Evolutionary conservation across 1,140 invertebrate species (phyloP).

Genomic region (Andrena cerasifolii): DNA sequence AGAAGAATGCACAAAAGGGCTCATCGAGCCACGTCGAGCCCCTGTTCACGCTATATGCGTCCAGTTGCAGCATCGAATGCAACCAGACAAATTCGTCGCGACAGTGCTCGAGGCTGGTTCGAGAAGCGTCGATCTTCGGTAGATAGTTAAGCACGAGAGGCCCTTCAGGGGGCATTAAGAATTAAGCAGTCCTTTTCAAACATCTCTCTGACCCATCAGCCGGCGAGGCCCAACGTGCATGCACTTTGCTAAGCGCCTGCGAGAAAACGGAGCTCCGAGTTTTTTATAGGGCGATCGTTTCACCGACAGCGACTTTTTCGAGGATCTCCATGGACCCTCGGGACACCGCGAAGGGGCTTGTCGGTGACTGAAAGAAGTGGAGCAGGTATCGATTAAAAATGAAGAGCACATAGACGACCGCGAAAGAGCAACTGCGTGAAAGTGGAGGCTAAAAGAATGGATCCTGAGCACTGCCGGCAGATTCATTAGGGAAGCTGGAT

Average conservation of each 20-base stretch:
- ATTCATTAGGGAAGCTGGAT: no score
- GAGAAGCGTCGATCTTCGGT: slow-evolving; percentile 19
- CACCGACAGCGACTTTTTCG: background rate
- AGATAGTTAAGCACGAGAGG: slow-evolving; percentile 40
- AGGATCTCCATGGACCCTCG: no score
- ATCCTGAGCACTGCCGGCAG: no score
- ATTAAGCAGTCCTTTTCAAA: slow-evolving; percentile 55
- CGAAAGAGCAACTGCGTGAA: no score
- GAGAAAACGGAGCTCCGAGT: background rate
- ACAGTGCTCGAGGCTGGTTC: slow-evolving; percentile 7
- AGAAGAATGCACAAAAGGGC: background rate
- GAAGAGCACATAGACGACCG: no score
- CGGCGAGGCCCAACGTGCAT: slow-evolving; percentile 23
- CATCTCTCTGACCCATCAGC: slow-evolving; percentile 37
- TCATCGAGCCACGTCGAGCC: slow-evolving; percentile 21
- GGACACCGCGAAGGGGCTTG: no score
- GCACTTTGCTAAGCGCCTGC: slow-evolving; percentile 13
- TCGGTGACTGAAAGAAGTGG: no score
- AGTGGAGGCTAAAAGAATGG: no score
- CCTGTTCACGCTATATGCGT: background rate
- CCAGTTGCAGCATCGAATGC: slow-evolving; percentile 20
- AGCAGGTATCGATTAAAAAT: no score
- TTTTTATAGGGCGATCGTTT: background rate
- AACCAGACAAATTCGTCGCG: slow-evolving; percentile 15
- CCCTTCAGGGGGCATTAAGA: slow-evolving; percentile 48